Conservation (phyloP, 2,113 vertebrate species). For the Mobula hypostoma region DNA sequence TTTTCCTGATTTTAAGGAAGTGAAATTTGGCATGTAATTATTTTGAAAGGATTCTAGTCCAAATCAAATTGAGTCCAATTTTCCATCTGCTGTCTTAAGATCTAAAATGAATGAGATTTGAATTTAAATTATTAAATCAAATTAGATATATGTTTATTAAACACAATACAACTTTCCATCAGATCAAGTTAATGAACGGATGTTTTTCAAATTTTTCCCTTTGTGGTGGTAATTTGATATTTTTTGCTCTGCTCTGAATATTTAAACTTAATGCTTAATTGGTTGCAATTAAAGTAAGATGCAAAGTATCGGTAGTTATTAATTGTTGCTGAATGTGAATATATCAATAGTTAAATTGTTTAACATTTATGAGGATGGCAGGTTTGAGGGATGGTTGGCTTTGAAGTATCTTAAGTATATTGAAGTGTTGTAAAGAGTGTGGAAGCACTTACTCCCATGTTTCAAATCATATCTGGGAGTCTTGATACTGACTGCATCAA, state of each 20-base stretch:
- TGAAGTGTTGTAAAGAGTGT: background rate
- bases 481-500: background rate
- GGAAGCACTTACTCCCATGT: background rate
- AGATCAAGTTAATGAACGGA: background rate
- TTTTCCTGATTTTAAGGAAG: background rate
- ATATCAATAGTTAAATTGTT: too few relatives aligned
- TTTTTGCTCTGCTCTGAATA: background rate
- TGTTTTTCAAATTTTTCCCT: background rate
- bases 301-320: too few relatives aligned
- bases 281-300: too few relatives aligned
- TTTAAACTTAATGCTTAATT: background rate
- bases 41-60: background rate
- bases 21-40: background rate
- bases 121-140: background rate
- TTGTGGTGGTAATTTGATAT: background rate
- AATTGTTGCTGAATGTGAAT: too few relatives aligned
- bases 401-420: background rate
- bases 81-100: background rate
- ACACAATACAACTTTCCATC: background rate
- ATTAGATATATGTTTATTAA: background rate
- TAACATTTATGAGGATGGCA: too few relatives aligned
- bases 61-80: background rate
- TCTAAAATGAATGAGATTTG: background rate
- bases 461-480: background rate
- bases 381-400: too few relatives aligned